Evolutionary conservation across 2,888 invertebrate species (phyloP).

Genomic region (Sarcophaga carnaria): DNA sequence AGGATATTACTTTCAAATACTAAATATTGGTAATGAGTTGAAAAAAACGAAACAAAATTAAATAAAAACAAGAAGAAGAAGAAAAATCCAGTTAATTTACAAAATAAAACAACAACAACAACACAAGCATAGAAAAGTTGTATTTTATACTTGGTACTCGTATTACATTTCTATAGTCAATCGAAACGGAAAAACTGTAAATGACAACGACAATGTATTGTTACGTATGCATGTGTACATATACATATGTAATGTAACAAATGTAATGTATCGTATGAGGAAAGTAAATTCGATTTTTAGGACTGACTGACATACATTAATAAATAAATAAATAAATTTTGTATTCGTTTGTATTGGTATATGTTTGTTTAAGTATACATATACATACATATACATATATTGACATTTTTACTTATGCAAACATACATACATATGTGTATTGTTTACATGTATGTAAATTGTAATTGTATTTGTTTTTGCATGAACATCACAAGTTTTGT

Average conservation of each 20-base stretch:
- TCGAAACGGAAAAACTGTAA: not conserved
- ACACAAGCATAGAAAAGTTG: not conserved
- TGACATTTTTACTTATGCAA: not conserved
- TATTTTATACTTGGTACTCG: not conserved
- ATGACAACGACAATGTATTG: not conserved
- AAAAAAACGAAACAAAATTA: too few species aligned
- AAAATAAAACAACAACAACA: conserved; percentile 16
- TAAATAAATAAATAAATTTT: conserved; percentile 38
- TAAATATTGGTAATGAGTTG: too few species aligned
- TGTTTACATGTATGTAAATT: not conserved
- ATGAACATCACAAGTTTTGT: conserved; percentile 37
- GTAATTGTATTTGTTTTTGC: conserved; percentile 12
- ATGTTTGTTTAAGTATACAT: not conserved
- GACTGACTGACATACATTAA: conserved; percentile 57
- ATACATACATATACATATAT: conserved; percentile 27
- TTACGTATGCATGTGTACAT: too few species aligned
- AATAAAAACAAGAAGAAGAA: too few species aligned
- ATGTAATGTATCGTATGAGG: not conserved
- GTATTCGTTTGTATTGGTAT: not conserved
- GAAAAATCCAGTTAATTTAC: too few species aligned
- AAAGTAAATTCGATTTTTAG: conserved; percentile 49
- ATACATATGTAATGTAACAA: too few species aligned
- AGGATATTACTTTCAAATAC: too few species aligned
- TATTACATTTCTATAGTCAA: conserved; percentile 23
- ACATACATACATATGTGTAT: not conserved